Base-by-base conservation (phyloP, 1,140 invertebrate genomes). In the Patella vulgata region DNA sequence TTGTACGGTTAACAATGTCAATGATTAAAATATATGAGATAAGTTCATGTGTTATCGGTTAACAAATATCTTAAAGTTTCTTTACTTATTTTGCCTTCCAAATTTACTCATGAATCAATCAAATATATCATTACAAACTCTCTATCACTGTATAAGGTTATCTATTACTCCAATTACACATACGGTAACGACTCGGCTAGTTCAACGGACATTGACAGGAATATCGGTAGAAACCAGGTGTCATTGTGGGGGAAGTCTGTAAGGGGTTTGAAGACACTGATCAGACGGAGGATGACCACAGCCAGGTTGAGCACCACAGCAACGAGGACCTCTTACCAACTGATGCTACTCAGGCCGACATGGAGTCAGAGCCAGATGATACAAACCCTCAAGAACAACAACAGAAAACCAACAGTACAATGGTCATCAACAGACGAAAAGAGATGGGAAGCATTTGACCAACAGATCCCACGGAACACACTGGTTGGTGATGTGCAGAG, bases 181-280 rank as follows among this genome's bases (percentile, higher is more conserved):
- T n/a, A 48, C 52, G 52, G 52, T 4, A 62, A 55, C 44, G 28
- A 48, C 52, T 40, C 31, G 44, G 60, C 33, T 62, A 28, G 23
- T 55, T 2, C 60, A 62, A 50, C 19, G 23, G 36, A 55, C 59
- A 17, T 40, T 62, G 52, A 56, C 52, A 12, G 52, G 52, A 50
- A 31, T 25, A 55, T 30, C 30, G 46, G 36, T 21, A 62, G 44
- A 62, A 47, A 39, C 43, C n/a, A 53, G 40, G 33, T 61, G 28
- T 54, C 42, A 48, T 25, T 61, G 51, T 31, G 60, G 60, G 28
- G 52, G 17, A 62, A 55, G 52, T 55, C 55, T 46, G 19, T 50
- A 19, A 55, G 30, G 43, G 52, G 46, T 39, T 56, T 62, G 42
- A 55, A 31, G 44, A 57, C 44, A 50, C 31, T 51, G 57, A 59